Evolutionary conservation across 2,888 invertebrate genomes (phyloP), one percentile per base, ranked within the genome.

Genomic region (Rotaria macrura): DNA sequence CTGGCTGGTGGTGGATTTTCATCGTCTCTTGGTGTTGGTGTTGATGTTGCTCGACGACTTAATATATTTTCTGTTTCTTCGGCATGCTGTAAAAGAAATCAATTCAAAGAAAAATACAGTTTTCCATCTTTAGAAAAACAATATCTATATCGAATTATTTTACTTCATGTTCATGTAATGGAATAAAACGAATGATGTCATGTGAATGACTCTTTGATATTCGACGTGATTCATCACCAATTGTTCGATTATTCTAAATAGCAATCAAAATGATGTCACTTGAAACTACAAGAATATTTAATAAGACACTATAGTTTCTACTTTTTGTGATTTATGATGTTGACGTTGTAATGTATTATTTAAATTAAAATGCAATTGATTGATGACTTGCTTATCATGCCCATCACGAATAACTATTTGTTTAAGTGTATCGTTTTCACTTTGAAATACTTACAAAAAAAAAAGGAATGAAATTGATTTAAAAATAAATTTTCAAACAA

Each of bases 331-430:
- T 47, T 47, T 47, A 34, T n/a, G 9, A 34, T 57, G 29, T 57
- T 57, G 57, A 47, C 47, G 47, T 47, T 47, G 47, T 47, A 47
- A 47, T 47, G 47, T 14, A 47, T 47, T 47, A 47, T 14, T n/a
- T 25, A n/a, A n/a, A 57, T n/a, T 47, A 34, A 17, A 65, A 34
- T 65, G 65, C 17, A 65, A 34, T 65, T 65, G 12, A 65, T 1
- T 65, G 14, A 17, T 65, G 2, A 34, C 14, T 65, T 34, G 34
- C 34, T 65, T 65, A 14, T 65, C 65, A 34, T 65, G 65, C 17
- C 65, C 65, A 65, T 65, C 65, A 34, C 65, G 65, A 65, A 65
- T 29, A 65, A 65, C 65, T 65, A 79, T 38, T 38, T 79, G 74
- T 79, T 25, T 40, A 9, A 79, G 43, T 40, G 74, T 12, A 79